These are phyloP conservation scores for Zaprionus davidi DNA, from an alignment of 1,140 invertebrate species.

Conservation along the genomic window DNA sequence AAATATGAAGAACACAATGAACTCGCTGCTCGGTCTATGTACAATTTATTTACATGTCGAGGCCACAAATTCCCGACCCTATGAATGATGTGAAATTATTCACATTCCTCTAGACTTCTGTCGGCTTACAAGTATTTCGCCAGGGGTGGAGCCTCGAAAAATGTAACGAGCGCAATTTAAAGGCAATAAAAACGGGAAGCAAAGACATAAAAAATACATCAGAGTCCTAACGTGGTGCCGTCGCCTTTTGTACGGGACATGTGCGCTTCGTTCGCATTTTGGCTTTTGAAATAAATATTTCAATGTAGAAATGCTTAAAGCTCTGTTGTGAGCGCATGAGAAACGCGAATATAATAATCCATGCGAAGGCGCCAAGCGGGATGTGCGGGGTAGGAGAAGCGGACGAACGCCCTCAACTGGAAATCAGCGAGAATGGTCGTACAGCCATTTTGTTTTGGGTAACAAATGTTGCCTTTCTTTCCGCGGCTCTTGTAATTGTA, in stretches of 20 bases:
- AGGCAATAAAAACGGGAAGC: constrained; percentile 68
- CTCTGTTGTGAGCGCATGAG: constrained; percentile 59
- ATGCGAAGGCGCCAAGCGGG: constrained; percentile 53
- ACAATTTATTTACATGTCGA: constrained; percentile 19
- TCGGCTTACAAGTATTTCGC: constrained; percentile 28
- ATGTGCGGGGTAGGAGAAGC: constrained; percentile 19
- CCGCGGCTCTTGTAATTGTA: constrained; percentile 63
- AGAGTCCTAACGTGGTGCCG: constrained; percentile 32
- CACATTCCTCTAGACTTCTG: constrained; percentile 30
- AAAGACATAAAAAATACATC: constrained; percentile 78
- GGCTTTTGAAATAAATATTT: constrained; percentile 73
- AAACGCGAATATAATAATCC: constrained; percentile 81
- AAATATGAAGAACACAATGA: constrained; percentile 8
- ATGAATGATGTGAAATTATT: constrained; percentile 37
- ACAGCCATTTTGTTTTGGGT: constrained; percentile 70
- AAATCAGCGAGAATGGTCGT: constrained; percentile 70
- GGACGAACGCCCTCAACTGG: constrained; percentile 62
- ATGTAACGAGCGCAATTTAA: constrained; percentile 76
- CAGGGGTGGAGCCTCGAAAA: constrained; percentile 1
- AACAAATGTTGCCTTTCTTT: constrained; percentile 65
- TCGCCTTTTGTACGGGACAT: constrained; percentile 7
- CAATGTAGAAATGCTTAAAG: constrained; percentile 63
- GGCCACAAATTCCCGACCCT: constrained; percentile 11
- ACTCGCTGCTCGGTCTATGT: not conserved
- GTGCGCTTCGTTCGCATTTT: constrained; percentile 45